Percentiles rank a stretch among this genome's conserved stretches.
Conservation (phyloP, 2,113 vertebrate genomes). For the Sinocyclocheilus maitianheensis region DNA sequence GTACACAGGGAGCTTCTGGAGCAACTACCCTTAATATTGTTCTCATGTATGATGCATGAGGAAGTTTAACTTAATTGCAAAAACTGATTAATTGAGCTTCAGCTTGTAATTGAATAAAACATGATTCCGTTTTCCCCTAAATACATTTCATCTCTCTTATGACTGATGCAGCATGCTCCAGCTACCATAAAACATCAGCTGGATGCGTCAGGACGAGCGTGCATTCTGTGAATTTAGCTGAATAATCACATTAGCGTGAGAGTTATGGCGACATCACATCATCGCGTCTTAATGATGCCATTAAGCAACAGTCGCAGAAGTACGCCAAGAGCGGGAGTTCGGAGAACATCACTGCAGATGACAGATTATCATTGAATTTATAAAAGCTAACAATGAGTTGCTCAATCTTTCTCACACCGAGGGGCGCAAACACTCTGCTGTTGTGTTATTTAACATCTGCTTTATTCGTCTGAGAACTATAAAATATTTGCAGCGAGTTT, state of each 20-base stretch:
- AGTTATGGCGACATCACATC: conserved; percentile 68
- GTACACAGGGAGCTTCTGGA: conserved; percentile 48
- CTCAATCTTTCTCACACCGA: not conserved
- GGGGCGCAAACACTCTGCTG: not conserved
- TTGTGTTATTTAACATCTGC: not conserved
- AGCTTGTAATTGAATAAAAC: conserved; percentile 79
- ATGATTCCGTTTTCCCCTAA: conserved; percentile 76
- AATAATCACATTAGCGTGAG: conserved; percentile 73
- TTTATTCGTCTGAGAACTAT: not conserved
- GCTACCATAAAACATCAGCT: conserved; percentile 74
- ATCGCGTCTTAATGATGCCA: conserved; percentile 60
- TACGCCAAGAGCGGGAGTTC: not conserved
- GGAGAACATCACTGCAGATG: conserved; percentile 21
- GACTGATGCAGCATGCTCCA: conserved; percentile 75
- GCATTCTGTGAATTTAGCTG: conserved; percentile 75
- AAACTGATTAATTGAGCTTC: conserved; percentile 80
- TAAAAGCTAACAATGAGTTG: conserved; percentile 31
- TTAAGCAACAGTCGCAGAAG: conserved; percentile 39
- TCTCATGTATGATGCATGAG: conserved; percentile 78
- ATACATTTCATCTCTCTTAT: conserved; percentile 75
- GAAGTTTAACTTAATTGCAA: conserved; percentile 80
- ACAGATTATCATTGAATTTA: conserved; percentile 18
- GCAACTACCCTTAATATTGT: conserved; percentile 65
- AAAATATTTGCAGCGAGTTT: not conserved
- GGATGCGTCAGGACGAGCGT: conserved; percentile 69